phyloP scores from a whole-genome alignment of 1,140 invertebrate species.

The Ceratitis capitata region DNA sequence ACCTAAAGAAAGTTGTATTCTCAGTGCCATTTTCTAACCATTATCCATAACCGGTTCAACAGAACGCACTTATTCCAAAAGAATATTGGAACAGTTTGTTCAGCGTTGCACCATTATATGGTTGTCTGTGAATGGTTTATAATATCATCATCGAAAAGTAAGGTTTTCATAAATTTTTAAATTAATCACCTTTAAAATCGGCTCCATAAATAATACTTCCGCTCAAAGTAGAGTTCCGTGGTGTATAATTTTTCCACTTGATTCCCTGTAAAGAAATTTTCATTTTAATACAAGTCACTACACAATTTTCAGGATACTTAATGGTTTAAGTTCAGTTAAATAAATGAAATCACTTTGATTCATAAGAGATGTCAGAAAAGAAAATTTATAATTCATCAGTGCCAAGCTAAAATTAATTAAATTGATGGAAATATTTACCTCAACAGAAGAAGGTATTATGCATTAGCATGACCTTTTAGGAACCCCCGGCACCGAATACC shows the following conservation, averaged over 20 bases:
- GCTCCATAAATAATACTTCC: no score
- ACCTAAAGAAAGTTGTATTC: no score
- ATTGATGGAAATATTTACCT: no score
- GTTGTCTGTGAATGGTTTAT: slow-evolving; percentile 65
- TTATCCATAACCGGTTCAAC: slow-evolving; percentile 55
- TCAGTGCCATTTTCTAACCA: slow-evolving; percentile 65
- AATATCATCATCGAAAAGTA: slow-evolving; percentile 54
- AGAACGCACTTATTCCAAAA: slow-evolving; percentile 59
- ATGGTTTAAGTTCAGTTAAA: not conserved
- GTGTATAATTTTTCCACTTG: not conserved
- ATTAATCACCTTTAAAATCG: no score
- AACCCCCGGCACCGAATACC: no score
- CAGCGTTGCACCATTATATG: slow-evolving; percentile 53
- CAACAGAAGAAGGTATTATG: no score
- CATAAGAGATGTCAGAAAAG: slow-evolving; percentile 63
- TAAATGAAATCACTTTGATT: slow-evolving; percentile 56
- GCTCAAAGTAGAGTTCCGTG: no score
- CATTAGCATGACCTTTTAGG: no score
- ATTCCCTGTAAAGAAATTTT: not conserved
- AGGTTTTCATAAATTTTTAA: not conserved
- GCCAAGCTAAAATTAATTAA: no score
- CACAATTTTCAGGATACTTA: not conserved
- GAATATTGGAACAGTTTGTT: slow-evolving; percentile 60
- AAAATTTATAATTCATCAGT: slow-evolving; percentile 54
- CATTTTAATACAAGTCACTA: not conserved